Conservation (phyloP, 2,888 invertebrate genomes). For the Sussaba pulchella region DNA sequence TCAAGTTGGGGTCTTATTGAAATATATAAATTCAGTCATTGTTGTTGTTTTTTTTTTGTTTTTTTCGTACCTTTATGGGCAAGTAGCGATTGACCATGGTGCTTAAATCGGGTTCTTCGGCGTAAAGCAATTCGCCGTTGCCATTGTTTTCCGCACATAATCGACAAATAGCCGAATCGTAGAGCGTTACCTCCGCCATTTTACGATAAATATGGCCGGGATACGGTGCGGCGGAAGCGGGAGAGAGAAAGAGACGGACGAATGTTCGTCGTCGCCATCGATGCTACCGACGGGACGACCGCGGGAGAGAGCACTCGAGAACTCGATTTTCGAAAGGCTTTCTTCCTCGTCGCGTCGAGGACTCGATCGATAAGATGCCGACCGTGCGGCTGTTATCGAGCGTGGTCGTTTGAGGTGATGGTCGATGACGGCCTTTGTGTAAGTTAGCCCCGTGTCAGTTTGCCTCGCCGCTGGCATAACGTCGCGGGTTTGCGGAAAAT, state of each 20-base stretch:
- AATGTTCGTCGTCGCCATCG: not conserved
- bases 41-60: slow-evolving; percentile 46
- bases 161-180: slow-evolving; percentile 90
- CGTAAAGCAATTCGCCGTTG: slow-evolving; percentile 89
- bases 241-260: not conserved
- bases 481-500: too few relatives aligned
- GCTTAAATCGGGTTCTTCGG: slow-evolving; percentile 86
- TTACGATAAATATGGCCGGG: slow-evolving; percentile 27
- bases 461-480: too few relatives aligned
- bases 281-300: not conserved
- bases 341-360: not conserved
- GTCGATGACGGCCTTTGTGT: too few relatives aligned
- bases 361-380: not conserved
- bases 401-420: not conserved
- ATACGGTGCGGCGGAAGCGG: not conserved
- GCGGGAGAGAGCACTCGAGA: not conserved
- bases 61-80: slow-evolving; percentile 88
- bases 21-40: slow-evolving; percentile 43
- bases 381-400: not conserved
- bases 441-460: too few relatives aligned
- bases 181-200: slow-evolving; percentile 85
- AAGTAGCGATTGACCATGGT: slow-evolving; percentile 90
- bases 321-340: not conserved
- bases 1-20: slow-evolving; percentile 81
- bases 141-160: slow-evolving; percentile 91